Base-by-base conservation (phyloP, 2,113 vertebrate genomes). In the Tonatia bakeri region DNA sequence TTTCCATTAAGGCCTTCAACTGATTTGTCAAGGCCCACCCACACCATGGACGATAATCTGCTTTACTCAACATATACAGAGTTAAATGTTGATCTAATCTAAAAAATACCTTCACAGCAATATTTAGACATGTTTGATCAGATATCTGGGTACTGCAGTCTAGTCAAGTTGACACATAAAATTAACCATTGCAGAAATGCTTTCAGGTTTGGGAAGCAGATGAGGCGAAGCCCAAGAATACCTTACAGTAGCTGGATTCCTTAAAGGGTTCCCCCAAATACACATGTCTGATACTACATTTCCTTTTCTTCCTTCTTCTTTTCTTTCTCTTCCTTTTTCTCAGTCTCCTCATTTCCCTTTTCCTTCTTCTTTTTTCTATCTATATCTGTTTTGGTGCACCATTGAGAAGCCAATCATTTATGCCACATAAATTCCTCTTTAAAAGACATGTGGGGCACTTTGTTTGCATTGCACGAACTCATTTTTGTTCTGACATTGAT, bases 401-500 rank as follows among this genome's bases (percentile, higher is more conserved):
- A 33, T 47, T 59, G n/a, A 31, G 16, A 75, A 75, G 40, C 61
- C 36, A 67, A 4, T 90, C 20, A 22, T 70, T 64, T 83, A 28
- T 67, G 14, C n/a, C 50, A 10, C 13, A 12, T 84, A 52, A 95
- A 72, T 70, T 95, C 31, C 7, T 65, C 33, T 72, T 77, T 4
- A 31, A 22, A 38, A 87, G 19, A 88, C 70, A 75, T 50, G 24
- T 52, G 40, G 26, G 43, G 38, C 45, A 28, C 82, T 87, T 96
- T 50, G 47, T 43, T 88, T 89, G 67, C 77, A 20, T 47, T 61
- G 28, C 36, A 77, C 14, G 64, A 45, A 8, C 12, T 69, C 17
- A n/a, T 69, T 89, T 96, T 96, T 94, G 45, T 76, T 80, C 54
- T 82, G 92, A 26, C 19, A 33, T 64, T 67, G 20, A 67, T 15